Percentiles rank a stretch among this genome's conserved stretches.
These are phyloP conservation scores for Platorchestia sp. DNA, from an alignment of 1,140 invertebrate genomes.

Conservation along the genomic window DNA sequence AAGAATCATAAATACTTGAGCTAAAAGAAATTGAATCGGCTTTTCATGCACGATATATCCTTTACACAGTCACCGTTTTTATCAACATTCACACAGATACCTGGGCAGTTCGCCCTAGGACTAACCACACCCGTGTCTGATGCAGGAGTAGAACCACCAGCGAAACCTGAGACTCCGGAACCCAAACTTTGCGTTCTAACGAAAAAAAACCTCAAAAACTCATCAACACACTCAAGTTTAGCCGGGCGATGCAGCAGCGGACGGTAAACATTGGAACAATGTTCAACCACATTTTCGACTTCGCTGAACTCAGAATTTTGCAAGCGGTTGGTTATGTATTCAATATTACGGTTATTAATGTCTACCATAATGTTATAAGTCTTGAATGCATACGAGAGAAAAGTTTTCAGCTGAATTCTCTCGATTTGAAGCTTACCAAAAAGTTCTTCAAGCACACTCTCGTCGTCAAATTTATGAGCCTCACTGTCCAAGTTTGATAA, in stretches of 20 bases:
- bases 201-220: background rate
- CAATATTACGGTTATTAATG: conserved; percentile 37
- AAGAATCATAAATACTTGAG: background rate
- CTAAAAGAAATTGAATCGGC: background rate
- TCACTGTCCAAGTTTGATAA: background rate
- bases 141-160: background rate
- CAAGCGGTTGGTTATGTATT: background rate
- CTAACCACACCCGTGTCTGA: background rate
- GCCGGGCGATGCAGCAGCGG: background rate
- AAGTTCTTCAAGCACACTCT: background rate
- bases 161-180: background rate
- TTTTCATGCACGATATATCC: background rate
- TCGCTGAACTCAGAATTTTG: background rate
- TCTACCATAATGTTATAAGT: conserved; percentile 48
- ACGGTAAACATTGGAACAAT: background rate
- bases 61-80: background rate
- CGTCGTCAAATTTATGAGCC: background rate
- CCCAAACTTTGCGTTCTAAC: background rate
- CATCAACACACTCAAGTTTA: background rate
- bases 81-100: background rate
- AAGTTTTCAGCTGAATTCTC: background rate
- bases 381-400: background rate
- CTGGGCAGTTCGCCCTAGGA: background rate
- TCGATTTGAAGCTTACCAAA: background rate
- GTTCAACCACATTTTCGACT: background rate